Evolutionary conservation across 2,888 invertebrate genomes (phyloP).

Genomic region (Listrodromus nycthemerus): DNA sequence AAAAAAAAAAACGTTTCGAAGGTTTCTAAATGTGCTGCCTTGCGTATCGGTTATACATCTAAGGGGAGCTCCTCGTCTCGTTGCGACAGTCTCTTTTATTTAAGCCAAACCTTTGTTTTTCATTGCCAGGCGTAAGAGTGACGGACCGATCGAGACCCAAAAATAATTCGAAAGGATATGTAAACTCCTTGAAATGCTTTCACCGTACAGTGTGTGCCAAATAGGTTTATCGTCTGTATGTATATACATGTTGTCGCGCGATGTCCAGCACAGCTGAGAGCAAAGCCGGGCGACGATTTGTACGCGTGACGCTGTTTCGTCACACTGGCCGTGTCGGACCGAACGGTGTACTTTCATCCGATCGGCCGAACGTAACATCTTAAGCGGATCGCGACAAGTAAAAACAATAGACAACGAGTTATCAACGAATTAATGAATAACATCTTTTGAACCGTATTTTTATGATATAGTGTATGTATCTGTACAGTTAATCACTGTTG

Average conservation of each 20-base stretch:
- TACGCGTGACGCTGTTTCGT: slow-evolving; percentile 38
- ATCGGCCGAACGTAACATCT: slow-evolving; percentile 14
- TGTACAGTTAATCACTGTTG: no score
- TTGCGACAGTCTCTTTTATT: no score
- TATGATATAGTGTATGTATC: neutral
- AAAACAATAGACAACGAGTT: neutral
- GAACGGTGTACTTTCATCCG: slow-evolving; percentile 8
- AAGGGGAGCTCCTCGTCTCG: no score
- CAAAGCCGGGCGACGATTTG: slow-evolving; percentile 42
- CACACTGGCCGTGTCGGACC: neutral
- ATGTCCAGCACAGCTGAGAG: slow-evolving; percentile 13
- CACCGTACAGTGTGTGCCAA: neutral
- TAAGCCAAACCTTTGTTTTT: no score
- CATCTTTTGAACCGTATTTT: neutral
- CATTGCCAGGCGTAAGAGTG: no score
- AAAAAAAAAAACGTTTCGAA: no score
- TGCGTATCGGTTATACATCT: no score
- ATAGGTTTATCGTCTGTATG: neutral
- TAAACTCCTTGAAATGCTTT: neutral
- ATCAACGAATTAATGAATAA: neutral
- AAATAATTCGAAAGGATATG: slow-evolving; percentile 13
- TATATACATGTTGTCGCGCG: slow-evolving; percentile 22
- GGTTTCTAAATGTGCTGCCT: no score
- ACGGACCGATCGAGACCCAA: neutral
- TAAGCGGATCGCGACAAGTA: no score